Conservation (phyloP, 2,888 invertebrate genomes). For the Augiades crinisus region DNA sequence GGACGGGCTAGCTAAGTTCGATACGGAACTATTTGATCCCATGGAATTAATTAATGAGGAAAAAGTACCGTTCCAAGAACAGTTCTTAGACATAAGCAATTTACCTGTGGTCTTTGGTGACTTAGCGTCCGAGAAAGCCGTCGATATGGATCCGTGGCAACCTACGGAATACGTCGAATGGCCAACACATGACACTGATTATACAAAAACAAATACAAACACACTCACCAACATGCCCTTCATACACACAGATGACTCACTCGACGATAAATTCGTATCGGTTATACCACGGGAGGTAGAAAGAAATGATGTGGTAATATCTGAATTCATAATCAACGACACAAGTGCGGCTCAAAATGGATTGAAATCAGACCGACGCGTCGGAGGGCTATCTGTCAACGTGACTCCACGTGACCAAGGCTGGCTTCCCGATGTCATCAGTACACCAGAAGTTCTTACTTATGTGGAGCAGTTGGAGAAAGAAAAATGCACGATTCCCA, state of each 20-base stretch:
- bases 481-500: conserved; percentile 51
- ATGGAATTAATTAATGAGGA: conserved; percentile 40
- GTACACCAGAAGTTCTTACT: conserved; percentile 71
- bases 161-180: conserved; percentile 46
- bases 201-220: conserved; percentile 47
- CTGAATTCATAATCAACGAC: conserved; percentile 54
- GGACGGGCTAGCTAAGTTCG: conserved; percentile 48
- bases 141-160: conserved; percentile 50
- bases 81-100: conserved; percentile 60
- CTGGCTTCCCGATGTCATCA: conserved; percentile 56
- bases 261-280: conserved; percentile 58
- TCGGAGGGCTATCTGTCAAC: conserved; percentile 52
- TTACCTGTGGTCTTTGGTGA: conserved; percentile 67
- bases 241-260: conserved; percentile 65
- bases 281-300: conserved; percentile 67
- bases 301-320: conserved; percentile 54
- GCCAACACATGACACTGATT: conserved; percentile 49
- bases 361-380: conserved; percentile 36
- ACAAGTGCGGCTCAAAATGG: conserved; percentile 35
- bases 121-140: conserved; percentile 50
- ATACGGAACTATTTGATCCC: conserved; percentile 43
- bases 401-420: conserved; percentile 47
- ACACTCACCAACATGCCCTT: conserved; percentile 61
- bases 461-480: conserved; percentile 71
- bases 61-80: conserved; percentile 53